Percentiles rank a stretch among this genome's conserved stretches.
Conservation (phyloP, 2,113 vertebrate genomes). For the Blennius ocellaris region DNA sequence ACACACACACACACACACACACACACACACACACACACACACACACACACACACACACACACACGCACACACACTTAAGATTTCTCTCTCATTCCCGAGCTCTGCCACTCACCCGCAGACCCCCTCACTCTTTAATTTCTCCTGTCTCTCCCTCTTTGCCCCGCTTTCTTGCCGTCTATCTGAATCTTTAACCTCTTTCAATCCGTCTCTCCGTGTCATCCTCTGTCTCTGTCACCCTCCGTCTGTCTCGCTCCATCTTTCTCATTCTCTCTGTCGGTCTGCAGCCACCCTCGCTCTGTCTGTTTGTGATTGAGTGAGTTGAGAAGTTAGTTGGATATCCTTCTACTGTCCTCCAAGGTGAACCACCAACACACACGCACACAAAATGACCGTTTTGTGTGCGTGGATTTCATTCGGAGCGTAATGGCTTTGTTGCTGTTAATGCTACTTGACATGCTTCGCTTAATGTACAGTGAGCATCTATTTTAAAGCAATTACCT, state of each 20-base stretch:
- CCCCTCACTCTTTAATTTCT: slow-evolving; percentile 44
- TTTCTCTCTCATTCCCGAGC: not conserved
- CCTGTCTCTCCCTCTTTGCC: slow-evolving; percentile 37
- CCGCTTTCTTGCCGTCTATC: slow-evolving; percentile 37
- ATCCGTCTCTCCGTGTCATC: slow-evolving; percentile 60
- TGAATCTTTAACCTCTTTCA: slow-evolving; percentile 69
- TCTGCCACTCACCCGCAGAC: slow-evolving; percentile 14
- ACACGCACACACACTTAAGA: slow-evolving; percentile 2
- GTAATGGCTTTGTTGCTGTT: slow-evolving; percentile 22
- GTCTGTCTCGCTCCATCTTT: slow-evolving; percentile 49
- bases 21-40: not conserved
- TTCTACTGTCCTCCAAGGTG: slow-evolving; percentile 64
- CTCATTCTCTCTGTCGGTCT: slow-evolving; percentile 44
- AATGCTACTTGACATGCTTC: slow-evolving; percentile 46
- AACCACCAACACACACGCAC: slow-evolving; percentile 28
- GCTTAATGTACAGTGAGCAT: slow-evolving; percentile 50
- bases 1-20: too few species aligned
- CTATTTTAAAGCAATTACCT: slow-evolving; percentile 42
- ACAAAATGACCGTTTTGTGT: slow-evolving; percentile 39
- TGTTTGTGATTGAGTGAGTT: slow-evolving; percentile 66
- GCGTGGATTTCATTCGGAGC: slow-evolving; percentile 23
- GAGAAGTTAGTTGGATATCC: slow-evolving; percentile 69
- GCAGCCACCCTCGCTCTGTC: slow-evolving; percentile 50
- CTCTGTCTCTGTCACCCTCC: slow-evolving; percentile 53
- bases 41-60: too few species aligned